These are phyloP conservation scores for Polyommatus iphigenia DNA, from an alignment of 2,888 invertebrate species.

Conservation along the genomic window DNA sequence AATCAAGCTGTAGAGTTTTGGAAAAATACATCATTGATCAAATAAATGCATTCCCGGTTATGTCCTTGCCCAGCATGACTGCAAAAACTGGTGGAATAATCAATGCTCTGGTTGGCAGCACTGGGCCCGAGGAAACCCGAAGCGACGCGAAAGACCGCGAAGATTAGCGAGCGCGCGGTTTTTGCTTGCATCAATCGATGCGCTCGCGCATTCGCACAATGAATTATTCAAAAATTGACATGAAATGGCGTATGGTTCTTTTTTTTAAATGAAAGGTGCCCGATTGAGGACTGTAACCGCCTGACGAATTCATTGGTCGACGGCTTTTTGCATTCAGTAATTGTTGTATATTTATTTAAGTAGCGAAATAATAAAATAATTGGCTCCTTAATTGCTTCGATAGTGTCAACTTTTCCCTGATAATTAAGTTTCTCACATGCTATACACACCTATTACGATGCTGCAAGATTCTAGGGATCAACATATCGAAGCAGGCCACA, in stretches of 20 bases:
- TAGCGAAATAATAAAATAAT: conserved; percentile 49
- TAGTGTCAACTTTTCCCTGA: neutral
- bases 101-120: conserved; percentile 71
- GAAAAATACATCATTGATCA: conserved; percentile 75
- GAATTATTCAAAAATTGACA: conserved; percentile 81
- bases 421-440: neutral
- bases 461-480: conserved; percentile 38
- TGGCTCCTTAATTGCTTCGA: conserved; percentile 28
- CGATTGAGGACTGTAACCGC: conserved; percentile 81
- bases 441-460: conserved; percentile 36
- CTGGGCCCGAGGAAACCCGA: conserved; percentile 66
- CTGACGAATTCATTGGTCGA: conserved; percentile 80
- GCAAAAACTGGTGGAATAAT: conserved; percentile 79
- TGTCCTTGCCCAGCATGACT: conserved; percentile 77
- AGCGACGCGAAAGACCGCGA: conserved; percentile 69
- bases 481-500: conserved; percentile 39
- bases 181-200: conserved; percentile 81
- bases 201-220: conserved; percentile 79
- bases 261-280: conserved; percentile 79
- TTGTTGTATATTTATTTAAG: conserved; percentile 68
- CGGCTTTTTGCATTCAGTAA: conserved; percentile 75
- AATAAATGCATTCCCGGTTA: conserved; percentile 74
- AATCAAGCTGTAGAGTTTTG: conserved; percentile 48
- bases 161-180: conserved; percentile 78
- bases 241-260: conserved; percentile 81